Evolutionary conservation across 2,797 vertebrate species (phyloP).

Genomic region (Taenioides sp.): DNA sequence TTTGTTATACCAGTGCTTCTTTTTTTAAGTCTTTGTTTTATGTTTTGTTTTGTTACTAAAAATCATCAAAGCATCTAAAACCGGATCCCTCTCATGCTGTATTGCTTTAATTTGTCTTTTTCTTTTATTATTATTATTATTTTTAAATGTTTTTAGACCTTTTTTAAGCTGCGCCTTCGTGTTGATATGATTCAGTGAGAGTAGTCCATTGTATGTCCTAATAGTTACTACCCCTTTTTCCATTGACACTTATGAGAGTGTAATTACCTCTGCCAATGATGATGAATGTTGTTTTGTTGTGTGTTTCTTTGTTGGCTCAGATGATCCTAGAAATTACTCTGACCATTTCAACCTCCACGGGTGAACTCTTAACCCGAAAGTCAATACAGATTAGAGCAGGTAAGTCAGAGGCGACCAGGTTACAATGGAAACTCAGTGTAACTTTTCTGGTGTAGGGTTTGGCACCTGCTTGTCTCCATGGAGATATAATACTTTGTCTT

Average conservation of each 20-base stretch:
- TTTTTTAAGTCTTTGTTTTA: conserved; percentile 9
- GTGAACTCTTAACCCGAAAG: background rate
- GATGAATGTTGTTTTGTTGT: background rate
- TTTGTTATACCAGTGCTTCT: background rate
- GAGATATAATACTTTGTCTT: too few relatives aligned
- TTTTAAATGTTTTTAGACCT: background rate
- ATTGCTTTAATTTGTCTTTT: background rate
- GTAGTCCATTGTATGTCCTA: background rate
- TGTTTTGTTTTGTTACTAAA: conserved; percentile 7
- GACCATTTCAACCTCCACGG: background rate
- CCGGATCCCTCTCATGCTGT: background rate
- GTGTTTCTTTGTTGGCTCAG: conserved; percentile 4
- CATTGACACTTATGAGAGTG: background rate
- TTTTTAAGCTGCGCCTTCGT: background rate
- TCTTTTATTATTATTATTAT: background rate
- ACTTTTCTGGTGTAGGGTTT: too few relatives aligned
- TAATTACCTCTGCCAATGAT: conserved; percentile 4
- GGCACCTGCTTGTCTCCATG: too few relatives aligned
- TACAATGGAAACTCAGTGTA: background rate
- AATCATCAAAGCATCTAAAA: conserved; percentile 4
- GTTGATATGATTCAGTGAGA: background rate
- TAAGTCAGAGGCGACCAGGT: background rate
- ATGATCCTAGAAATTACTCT: conserved; percentile 3
- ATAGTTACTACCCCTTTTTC: background rate
- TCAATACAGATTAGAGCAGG: background rate